Base-by-base conservation (phyloP, 23 tunicate species). In the Styela clava region DNA sequence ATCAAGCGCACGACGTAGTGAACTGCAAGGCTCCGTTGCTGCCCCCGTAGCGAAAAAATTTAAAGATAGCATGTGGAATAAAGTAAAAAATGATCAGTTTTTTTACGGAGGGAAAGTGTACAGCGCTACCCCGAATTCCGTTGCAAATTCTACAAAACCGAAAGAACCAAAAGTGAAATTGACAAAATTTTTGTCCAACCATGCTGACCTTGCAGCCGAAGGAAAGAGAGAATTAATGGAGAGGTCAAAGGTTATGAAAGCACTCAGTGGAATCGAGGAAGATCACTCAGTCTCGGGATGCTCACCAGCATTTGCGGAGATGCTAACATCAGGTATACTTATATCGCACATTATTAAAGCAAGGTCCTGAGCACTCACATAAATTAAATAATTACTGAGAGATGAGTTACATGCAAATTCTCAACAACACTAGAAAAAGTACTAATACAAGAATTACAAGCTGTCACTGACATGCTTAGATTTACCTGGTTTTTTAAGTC, bases 51-150 rank as follows among this genome's bases (percentile, higher is more conserved):
- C 93, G 12, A 67, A 90, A 51, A 93, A 88, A 79, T 91, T 61
- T 74, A 86, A 91, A 52, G 73, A 86, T 30, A 79, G 82, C 0
- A 20, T 87, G 74, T 84, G 92, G 89, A 84, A 84, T 27, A 81
- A 84, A 28, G 90, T 82, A 27, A 93, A 93, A 70, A 87, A 91
- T 0, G 98, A 93, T 52, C 98, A 93, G 76, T 93, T 93, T 51
- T 93, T 93, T 35, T 93, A 93, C 64, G 98, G 93, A 22, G 98
- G 98, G 3, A 92, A 93, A 77, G 69, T 87, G 0, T 93, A 77
- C 84, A 88, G 85, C 63, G 92, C 98, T 20, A 82, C 86, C 9
- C 89, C 98, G 1, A 79, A 62, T 64, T 44, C 56, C 56, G 52
- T 31, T 25, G 63, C 28, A 9, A 31, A 37, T 19, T n/a, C 68